Base-by-base conservation (phyloP, 53 echinoderm and acorn worm species). In the Patiria pectinifera region DNA sequence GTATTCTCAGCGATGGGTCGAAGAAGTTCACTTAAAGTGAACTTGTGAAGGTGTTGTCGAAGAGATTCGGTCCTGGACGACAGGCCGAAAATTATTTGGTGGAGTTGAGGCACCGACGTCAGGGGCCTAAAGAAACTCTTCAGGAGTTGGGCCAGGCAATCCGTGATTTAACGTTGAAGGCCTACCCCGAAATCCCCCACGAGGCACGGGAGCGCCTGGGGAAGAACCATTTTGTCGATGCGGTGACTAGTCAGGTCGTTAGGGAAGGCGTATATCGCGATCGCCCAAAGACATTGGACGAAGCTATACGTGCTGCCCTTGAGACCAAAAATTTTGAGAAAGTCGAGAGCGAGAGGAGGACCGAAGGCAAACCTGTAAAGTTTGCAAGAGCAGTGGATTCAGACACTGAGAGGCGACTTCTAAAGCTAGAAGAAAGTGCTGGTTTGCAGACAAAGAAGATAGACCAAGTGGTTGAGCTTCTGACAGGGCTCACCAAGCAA, bases 21-120 rank as follows among this genome's bases (percentile, higher is more conserved):
- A 85, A 85, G 85, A 70, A 70, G 85, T 85, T 85, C 71, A 71
- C 70, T 45, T 85, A 85, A 47, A 14, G 71, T 85, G 85, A 85
- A 71, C 70, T 85, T 22, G 85, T 71, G 44, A 85, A 18, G 45
- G 46, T 66, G 21, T 70, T 85, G 69, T 24, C 22, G 47, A 85
- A 46, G 85, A 85, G 71, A 71, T 85, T 85, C 71, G 85, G 71
- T 47, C 71, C 85, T 69, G 85, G 85, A 69, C 69, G 45, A 71
- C 83, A 83, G 63, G 63, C 83, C 62, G 24, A 83, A n/a, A 83
- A 83, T 83, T 83, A 61, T 62, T 62, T 83, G 25, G 83, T 83
- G 35, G 35, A 35, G 35, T 35, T 35, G 1, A 35, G 35, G 35
- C 82, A 82, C 43, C 11, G 82, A 48, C 16, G 82, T 19, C 82